phyloP scores from a whole-genome alignment of 1,140 invertebrate species.

The Cyphomyrmex costatus region DNA sequence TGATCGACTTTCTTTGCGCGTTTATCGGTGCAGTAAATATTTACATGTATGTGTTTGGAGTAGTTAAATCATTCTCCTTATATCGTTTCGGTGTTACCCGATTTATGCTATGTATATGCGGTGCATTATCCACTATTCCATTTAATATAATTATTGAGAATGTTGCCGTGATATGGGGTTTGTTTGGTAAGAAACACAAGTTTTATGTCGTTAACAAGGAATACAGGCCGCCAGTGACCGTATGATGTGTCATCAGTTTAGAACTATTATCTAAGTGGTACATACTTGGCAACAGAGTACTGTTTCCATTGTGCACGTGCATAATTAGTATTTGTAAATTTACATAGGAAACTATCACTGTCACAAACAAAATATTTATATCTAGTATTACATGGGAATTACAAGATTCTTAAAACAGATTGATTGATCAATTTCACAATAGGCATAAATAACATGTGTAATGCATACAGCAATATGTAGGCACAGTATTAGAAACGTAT shows the following conservation, averaged over 20 bases:
- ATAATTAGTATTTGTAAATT: constrained; percentile 67
- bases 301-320: constrained; percentile 55
- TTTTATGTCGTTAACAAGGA: constrained; percentile 98
- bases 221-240: constrained; percentile 86
- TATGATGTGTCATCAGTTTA: constrained; percentile 81
- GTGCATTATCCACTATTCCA: constrained; percentile 95
- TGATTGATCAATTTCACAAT: not conserved
- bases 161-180: constrained; percentile 96
- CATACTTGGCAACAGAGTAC: constrained; percentile 31
- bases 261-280: constrained; percentile 37
- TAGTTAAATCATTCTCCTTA: constrained; percentile 97
- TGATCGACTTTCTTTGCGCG: constrained; percentile 94
- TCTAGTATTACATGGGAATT: constrained; percentile 42
- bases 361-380: constrained; percentile 58
- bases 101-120: constrained; percentile 93
- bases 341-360: constrained; percentile 37
- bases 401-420: not conserved
- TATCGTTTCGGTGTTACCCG: constrained; percentile 93
- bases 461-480: constrained; percentile 16
- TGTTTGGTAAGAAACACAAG: constrained; percentile 96
- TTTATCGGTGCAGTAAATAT: constrained; percentile 97
- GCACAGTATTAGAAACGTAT: constrained; percentile 47
- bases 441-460: not conserved
- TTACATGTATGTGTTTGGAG: constrained; percentile 98
- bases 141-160: constrained; percentile 98